Base-by-base conservation (phyloP, 2,113 vertebrate species). In the Plecotus auritus region DNA sequence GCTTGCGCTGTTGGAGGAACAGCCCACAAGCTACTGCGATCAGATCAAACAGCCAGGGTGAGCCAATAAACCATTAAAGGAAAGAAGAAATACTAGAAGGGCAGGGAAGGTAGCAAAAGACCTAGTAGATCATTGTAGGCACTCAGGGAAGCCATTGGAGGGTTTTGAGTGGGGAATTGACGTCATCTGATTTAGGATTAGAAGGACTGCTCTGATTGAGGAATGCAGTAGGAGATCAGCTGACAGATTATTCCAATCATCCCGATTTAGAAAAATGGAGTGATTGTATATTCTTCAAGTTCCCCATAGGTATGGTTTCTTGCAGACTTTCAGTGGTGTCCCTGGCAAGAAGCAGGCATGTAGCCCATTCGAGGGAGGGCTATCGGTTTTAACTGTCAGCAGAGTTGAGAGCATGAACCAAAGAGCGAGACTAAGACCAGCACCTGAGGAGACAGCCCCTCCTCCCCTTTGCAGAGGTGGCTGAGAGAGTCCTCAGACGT, bases 381-480 rank as follows among this genome's bases (percentile, higher is more conserved):
- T 9, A 3, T 16, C 40, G 35, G 23, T 35, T 90, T 84, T 66
- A 23, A 66, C 0, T 4, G 28, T 66, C 22, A 32, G 26, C 78
- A 61, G 16, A 11, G 30, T n/a, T n/a, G 40, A 80, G 32, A 78
- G 22, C 56, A 22, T 20, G 28, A 74, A 82, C 66, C 9, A 4
- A 82, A 74, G 22, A 49, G 28, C 7, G 22, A 5, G 12, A n/a
- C 42, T 1, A 18, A 47, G 7, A 28, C 12, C 0, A 1, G 40
- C 45, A 37, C 30, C 13, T 2, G 59, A 56, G 35, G 56, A 80
- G 37, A 69, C 9, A 37, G 11, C 0, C 10, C 4, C 13, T 10
- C 51, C 23, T 32, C 49, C 22, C 14, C 18, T 54, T 40, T 11
- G 0, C 32, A 37, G 4, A n/a, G 35, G 28, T 2, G 23, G 17